Evolutionary conservation across 1,140 invertebrate genomes (phyloP).

Genomic region (Coptotermes formosanus): DNA sequence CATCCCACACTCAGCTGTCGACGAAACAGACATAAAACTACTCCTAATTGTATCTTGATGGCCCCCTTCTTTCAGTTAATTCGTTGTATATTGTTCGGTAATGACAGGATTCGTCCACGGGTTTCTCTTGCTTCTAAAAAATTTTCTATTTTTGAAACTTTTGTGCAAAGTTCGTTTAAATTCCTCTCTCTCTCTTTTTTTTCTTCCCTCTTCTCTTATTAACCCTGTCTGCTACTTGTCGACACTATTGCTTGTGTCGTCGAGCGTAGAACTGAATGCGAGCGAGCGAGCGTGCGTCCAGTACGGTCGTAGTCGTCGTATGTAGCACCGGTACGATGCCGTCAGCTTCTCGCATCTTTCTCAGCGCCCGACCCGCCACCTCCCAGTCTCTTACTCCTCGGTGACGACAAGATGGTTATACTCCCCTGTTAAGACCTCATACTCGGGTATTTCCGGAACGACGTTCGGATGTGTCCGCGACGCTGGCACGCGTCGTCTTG

Average conservation of each 20-base stretch:
- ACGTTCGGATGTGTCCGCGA: slow-evolving; percentile 7
- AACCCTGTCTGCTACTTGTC: slow-evolving; percentile 8
- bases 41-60: slow-evolving; percentile 13
- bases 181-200: background rate
- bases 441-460: background rate
- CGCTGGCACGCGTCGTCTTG: slow-evolving; percentile 9
- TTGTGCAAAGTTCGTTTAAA: background rate
- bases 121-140: slow-evolving; percentile 11
- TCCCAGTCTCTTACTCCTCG: background rate
- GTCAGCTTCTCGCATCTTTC: background rate
- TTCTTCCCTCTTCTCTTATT: background rate
- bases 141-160: slow-evolving; percentile 6
- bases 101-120: background rate
- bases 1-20: background rate
- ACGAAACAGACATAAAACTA: background rate
- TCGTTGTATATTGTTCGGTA: background rate
- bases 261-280: background rate
- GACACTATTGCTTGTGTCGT: background rate
- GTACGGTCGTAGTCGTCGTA: background rate
- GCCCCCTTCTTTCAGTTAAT: slow-evolving; percentile 8
- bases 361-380: slow-evolving; percentile 1
- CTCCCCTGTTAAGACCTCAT: background rate
- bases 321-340: background rate
- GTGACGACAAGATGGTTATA: background rate
- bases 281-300: background rate